A percentile compares a stretch with the other conserved stretches of the same genome.
phyloP scores from a whole-genome alignment of 2,888 invertebrate genomes.

The Stegana nigrithorax region DNA sequence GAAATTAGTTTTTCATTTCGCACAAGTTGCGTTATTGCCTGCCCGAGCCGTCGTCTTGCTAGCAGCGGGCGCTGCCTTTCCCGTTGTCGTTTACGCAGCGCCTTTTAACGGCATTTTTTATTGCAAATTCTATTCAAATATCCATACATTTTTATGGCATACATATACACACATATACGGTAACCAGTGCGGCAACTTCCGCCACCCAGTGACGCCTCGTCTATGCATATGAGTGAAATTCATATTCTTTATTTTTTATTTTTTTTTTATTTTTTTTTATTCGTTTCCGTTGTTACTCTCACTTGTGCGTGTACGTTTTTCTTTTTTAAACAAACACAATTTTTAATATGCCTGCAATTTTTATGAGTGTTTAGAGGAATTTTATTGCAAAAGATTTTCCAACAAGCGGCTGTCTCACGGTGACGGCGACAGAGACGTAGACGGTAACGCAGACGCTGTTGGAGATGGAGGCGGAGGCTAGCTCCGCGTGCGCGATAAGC shows the following conservation, averaged over 20 bases:
- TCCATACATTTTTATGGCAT: constrained; percentile 59
- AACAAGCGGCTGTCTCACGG: constrained; percentile 37
- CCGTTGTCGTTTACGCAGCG: constrained; percentile 25
- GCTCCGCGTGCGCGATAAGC: constrained; percentile 50
- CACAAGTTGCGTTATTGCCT: constrained; percentile 61
- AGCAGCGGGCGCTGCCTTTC: constrained; percentile 1
- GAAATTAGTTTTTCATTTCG: constrained; percentile 64
- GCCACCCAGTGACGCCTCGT: constrained; percentile 18
- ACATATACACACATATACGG: constrained; percentile 21
- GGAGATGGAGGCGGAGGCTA: neutral
- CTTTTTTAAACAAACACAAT: constrained; percentile 65
- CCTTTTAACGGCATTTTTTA: constrained; percentile 62
- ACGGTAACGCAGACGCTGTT: neutral
- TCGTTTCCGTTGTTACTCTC: constrained; percentile 38
- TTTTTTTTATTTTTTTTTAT: constrained; percentile 29
- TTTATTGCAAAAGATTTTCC: constrained; percentile 67
- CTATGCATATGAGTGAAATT: constrained; percentile 47
- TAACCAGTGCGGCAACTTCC: constrained; percentile 35
- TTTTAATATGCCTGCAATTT: constrained; percentile 69
- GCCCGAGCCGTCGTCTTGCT: constrained; percentile 18
- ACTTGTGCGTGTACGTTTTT: constrained; percentile 34
- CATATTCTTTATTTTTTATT: constrained; percentile 24
- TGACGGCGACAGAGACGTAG: neutral
- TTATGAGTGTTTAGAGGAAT: constrained; percentile 68
- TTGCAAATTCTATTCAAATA: constrained; percentile 64